A percentile compares a stretch with the other conserved stretches of the same genome.
Conservation (phyloP, 2,888 invertebrate genomes). For the Cylindroiulus punctatus region DNA sequence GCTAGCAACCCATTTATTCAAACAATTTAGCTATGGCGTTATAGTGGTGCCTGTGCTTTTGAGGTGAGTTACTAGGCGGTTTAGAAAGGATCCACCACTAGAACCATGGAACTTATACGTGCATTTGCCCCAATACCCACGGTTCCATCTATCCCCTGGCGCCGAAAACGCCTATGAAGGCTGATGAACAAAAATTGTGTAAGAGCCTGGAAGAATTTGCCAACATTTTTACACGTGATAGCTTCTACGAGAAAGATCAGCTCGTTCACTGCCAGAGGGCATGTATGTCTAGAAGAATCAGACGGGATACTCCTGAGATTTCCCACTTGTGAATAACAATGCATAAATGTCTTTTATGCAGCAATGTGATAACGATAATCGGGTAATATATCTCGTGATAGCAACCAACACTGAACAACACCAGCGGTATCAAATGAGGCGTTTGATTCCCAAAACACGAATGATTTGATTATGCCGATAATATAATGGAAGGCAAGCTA, state of each 20-base stretch:
- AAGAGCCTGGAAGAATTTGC: neutral
- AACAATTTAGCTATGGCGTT: neutral
- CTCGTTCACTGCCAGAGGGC: neutral
- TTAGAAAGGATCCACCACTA: too few species aligned
- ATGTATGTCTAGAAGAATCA: neutral
- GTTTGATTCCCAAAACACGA: slow-evolving; percentile 30
- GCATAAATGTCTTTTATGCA: neutral
- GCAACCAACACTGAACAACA: slow-evolving; percentile 7
- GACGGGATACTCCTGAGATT: slow-evolving; percentile 12
- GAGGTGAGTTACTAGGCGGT: too few species aligned
- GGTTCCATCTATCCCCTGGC: too few species aligned
- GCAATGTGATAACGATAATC: slow-evolving; percentile 30
- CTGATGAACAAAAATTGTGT: neutral
- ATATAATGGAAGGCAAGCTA: neutral
- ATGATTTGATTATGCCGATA: slow-evolving; percentile 31
- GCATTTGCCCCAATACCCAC: too few species aligned
- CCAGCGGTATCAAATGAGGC: slow-evolving; percentile 5
- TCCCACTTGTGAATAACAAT: slow-evolving; percentile 21
- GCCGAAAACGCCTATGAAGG: too few species aligned
- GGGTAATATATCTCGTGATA: slow-evolving; percentile 30
- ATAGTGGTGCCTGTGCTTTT: neutral
- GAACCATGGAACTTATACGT: too few species aligned
- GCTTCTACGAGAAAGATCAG: neutral
- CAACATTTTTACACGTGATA: neutral
- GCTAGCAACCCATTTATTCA: neutral